Conservation (phyloP, 2,888 invertebrate genomes). For the Eilema sororculum region DNA sequence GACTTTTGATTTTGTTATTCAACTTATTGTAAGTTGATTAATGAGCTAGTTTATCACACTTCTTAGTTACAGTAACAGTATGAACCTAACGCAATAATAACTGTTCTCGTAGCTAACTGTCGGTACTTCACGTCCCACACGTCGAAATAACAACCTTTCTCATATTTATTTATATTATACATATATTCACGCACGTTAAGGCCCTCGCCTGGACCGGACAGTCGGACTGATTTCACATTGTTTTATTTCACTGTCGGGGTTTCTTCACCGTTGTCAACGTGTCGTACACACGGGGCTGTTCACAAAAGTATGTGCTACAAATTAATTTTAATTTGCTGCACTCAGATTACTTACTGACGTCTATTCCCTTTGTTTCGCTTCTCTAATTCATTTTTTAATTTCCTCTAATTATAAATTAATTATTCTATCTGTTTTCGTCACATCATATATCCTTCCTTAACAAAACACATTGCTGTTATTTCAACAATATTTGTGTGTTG, state of each 20-base stretch:
- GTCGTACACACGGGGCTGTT: constrained; percentile 44
- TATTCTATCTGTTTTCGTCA: neutral
- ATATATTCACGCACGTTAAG: constrained; percentile 42
- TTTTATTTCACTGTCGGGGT: constrained; percentile 44
- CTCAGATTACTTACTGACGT: neutral
- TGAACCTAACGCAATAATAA: neutral
- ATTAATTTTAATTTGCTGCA: constrained; percentile 30
- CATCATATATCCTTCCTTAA: neutral
- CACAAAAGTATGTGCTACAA: constrained; percentile 31
- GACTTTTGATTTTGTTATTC: no score
- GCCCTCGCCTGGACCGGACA: constrained; percentile 40
- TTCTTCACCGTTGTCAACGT: constrained; percentile 47
- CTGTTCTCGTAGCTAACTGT: neutral
- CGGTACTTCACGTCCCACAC: constrained; percentile 17
- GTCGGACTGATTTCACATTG: constrained; percentile 31
- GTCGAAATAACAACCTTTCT: constrained; percentile 28
- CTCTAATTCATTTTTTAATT: neutral
- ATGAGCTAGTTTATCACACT: no score
- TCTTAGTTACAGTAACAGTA: no score
- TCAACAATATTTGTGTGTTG: neutral
- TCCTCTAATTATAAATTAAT: neutral
- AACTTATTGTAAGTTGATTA: no score
- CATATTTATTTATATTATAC: constrained; percentile 26
- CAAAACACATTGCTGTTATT: neutral
- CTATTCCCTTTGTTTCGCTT: neutral